Evolutionary conservation across 2,888 invertebrate genomes (phyloP).

Genomic region (Scaptomyza polygonia): DNA sequence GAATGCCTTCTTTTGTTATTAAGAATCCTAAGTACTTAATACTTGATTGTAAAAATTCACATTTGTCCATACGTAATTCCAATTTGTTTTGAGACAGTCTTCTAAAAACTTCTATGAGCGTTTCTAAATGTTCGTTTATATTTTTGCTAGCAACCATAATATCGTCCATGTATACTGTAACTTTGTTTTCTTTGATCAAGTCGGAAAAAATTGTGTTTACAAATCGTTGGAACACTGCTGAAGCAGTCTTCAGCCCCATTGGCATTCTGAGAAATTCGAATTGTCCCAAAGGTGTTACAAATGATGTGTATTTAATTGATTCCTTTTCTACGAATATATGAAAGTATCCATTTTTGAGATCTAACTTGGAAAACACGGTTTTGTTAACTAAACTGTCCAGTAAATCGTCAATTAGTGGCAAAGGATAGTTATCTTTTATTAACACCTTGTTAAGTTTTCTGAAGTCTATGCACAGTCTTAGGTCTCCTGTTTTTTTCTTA

Average conservation of each 20-base stretch:
- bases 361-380: neutral
- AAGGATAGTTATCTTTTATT: slow-evolving; percentile 4
- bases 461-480: neutral
- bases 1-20: slow-evolving; percentile 1
- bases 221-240: slow-evolving; percentile 3
- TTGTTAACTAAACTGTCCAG: neutral
- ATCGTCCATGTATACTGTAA: no score
- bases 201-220: neutral
- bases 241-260: neutral
- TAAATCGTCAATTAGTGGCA: slow-evolving; percentile 3
- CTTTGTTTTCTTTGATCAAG: neutral
- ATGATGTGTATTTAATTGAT: neutral
- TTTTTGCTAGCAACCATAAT: no score
- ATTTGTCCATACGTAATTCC: no score
- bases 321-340: neutral
- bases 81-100: no score
- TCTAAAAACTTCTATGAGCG: no score
- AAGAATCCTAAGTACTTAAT: slow-evolving; percentile 4
- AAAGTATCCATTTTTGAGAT: slow-evolving; percentile 6
- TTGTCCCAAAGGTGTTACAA: no score
- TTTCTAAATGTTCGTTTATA: no score
- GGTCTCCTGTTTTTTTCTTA: neutral
- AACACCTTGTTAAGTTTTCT: neutral
- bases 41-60: neutral
- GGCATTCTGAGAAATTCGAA: slow-evolving; percentile 2